Conservation (phyloP, 2,113 vertebrate genomes). For the Nettapus auritus region DNA sequence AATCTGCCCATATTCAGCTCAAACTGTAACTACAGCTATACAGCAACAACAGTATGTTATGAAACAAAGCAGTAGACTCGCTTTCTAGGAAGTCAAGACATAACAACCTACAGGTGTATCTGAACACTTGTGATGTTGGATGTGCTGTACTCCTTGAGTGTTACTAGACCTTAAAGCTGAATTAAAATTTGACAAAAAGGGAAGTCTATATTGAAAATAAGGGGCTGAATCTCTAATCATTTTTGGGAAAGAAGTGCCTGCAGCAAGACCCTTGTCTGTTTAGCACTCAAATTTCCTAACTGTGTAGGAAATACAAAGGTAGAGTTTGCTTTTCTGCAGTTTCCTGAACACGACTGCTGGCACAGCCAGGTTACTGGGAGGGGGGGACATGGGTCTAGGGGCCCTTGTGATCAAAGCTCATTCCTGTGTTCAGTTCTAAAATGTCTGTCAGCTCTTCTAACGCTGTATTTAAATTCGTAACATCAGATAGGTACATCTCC, state of each 20-base stretch:
- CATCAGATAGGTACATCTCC: not conserved
- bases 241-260: not conserved
- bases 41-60: not conserved
- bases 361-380: not conserved
- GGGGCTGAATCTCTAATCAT: not conserved
- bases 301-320: not conserved
- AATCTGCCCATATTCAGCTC: not conserved
- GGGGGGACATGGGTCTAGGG: not conserved
- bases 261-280: not conserved
- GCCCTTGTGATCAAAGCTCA: not conserved
- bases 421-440: not conserved
- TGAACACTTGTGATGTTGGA: not conserved
- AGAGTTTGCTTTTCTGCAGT: not conserved
- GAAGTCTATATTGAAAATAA: not conserved
- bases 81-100: not conserved
- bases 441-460: not conserved
- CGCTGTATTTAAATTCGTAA: not conserved
- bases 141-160: not conserved
- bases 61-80: not conserved
- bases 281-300: not conserved
- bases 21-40: not conserved
- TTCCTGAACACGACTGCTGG: not conserved
- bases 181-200: not conserved
- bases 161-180: not conserved
- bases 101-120: not conserved